These are phyloP conservation scores for Nothoprocta perdicaria DNA, from an alignment of 2,113 vertebrate species.

Conservation along the genomic window DNA sequence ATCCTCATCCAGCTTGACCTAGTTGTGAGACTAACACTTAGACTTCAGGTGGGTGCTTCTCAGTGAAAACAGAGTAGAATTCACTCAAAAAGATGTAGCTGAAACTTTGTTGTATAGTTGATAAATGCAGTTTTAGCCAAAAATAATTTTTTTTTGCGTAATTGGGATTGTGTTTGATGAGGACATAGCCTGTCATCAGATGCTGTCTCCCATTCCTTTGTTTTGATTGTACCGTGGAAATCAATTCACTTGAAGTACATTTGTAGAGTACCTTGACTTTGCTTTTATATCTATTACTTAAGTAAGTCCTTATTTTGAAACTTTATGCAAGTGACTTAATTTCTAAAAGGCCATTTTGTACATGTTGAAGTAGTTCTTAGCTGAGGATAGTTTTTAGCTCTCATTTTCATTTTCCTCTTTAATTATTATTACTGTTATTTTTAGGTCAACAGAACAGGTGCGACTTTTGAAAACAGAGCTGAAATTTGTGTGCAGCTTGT, in stretches of 20 bases:
- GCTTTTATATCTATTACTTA: background rate
- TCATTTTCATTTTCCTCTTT: background rate
- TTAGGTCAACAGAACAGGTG: slow-evolving; percentile 80
- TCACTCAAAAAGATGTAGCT: background rate
- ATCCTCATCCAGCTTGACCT: background rate
- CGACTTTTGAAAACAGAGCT: slow-evolving; percentile 80
- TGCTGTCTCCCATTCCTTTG: background rate
- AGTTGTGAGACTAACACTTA: background rate
- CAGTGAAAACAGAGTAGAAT: background rate
- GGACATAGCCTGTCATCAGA: background rate
- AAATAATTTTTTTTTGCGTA: background rate
- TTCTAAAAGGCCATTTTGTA: background rate
- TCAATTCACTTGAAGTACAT: background rate
- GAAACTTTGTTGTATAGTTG: background rate
- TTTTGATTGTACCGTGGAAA: background rate
- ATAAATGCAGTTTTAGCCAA: background rate
- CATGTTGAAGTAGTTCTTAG: background rate
- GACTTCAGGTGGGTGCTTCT: background rate
- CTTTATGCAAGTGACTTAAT: background rate
- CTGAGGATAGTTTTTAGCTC: slow-evolving; percentile 6
- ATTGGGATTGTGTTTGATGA: background rate
- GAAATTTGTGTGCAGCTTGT: slow-evolving; percentile 82
- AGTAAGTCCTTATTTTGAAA: background rate
- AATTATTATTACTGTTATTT: slow-evolving; percentile 39
- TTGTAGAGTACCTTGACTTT: background rate